Base-by-base conservation (phyloP, 2,113 vertebrate genomes). In the Muntiacus reevesi region DNA sequence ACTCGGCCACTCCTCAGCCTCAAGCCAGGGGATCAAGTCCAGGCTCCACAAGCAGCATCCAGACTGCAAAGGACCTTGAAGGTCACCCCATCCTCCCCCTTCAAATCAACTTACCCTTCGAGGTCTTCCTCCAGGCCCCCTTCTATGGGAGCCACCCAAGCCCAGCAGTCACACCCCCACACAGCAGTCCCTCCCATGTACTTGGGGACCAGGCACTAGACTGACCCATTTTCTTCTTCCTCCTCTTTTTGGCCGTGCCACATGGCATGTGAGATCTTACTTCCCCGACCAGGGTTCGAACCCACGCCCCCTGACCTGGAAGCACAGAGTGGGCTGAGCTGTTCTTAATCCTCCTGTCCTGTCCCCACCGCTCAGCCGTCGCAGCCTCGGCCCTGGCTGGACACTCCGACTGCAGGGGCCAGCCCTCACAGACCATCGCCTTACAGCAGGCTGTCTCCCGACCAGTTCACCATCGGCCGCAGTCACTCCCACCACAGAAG, bases 91-190 rank as follows among this genome's bases (percentile, higher is more conserved):
- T 17, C 11, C 21, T 33, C 33, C 23, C 81, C 23, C 60, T 40
- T 81, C 62, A 86, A 54, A 8, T 50, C 74, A 15, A 87, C 57
- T 74, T n/a, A 36, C 54, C 74, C n/a, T 84, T 54, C 19, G 50
- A 47, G 52, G 23, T 25, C 64, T 85, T 64, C 40, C 12, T 62
- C 43, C n/a, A 40, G 57, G 50, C 9, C 2, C 13, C 74, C 45
- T 89, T 45, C 43, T 93, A 60, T 52, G 76, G 87, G 71, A 94
- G 71, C 78, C 47, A 23, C 71, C 30, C n/a, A n/a, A 78, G 33
- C 19, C 36, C 28, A 71, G n/a, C 19, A 55, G 19, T 23, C n/a
- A 40, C 25, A 60, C 0, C 28, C 33, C 5, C 17, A 16, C 21
- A 40, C 11, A 71, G n/a, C n/a, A 71, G 67, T 40, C n/a, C 19